Conservation (phyloP, 1,140 invertebrate genomes). For the Sycophaga agraensis region DNA sequence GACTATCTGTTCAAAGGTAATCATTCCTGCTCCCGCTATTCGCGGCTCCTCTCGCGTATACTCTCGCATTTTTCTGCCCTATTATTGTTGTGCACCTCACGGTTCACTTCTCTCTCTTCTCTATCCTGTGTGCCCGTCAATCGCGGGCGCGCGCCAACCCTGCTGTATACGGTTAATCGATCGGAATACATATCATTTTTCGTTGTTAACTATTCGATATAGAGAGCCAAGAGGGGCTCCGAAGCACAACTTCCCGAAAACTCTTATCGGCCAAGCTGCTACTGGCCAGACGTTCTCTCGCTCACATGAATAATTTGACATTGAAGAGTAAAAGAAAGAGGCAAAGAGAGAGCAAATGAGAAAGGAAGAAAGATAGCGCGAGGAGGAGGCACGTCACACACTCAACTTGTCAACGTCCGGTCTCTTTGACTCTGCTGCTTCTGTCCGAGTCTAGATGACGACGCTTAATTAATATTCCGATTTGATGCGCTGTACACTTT, state of each 20-base stretch:
- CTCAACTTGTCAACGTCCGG: constrained; percentile 25
- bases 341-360: background rate
- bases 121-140: background rate
- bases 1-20: constrained; percentile 99
- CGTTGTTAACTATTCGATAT: background rate
- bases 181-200: constrained; percentile 14
- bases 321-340: constrained; percentile 31
- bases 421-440: constrained; percentile 10
- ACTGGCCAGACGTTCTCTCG: background rate
- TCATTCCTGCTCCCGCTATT: constrained; percentile 26
- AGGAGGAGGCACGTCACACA: constrained; percentile 12
- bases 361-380: background rate
- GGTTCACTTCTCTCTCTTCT: background rate
- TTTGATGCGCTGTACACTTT: background rate
- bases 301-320: constrained; percentile 37
- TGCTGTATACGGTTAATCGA: constrained; percentile 9
- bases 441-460: constrained; percentile 2
- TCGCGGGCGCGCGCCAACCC: background rate
- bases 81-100: background rate
- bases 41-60: too few relatives aligned
- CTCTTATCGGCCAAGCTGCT: background rate
- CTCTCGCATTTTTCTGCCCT: background rate
- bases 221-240: background rate
- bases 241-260: too few relatives aligned
- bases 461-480: constrained; percentile 27